Evolutionary conservation across 2,797 vertebrate species (phyloP).

Genomic region (Gymnoscopelus braueri): DNA sequence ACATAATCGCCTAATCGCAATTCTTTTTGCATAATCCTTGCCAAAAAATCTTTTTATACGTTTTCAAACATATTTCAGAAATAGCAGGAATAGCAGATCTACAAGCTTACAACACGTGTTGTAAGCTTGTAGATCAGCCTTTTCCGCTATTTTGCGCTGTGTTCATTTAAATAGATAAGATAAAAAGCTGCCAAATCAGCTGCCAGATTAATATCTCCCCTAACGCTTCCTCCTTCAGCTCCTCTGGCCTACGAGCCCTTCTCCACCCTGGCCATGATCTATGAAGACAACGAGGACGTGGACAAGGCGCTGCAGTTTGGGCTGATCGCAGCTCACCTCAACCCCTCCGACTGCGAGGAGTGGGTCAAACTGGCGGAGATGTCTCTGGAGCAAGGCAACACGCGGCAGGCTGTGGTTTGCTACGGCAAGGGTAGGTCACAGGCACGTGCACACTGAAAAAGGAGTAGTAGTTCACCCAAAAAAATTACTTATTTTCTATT

Average conservation of each 20-base stretch:
- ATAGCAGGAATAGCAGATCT: too few relatives aligned
- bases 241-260: constrained; percentile 97
- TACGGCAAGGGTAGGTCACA: constrained; percentile 89
- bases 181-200: not conserved
- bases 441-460: too few relatives aligned
- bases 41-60: too few relatives aligned
- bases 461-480: too few relatives aligned
- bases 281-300: constrained; percentile 94
- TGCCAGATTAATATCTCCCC: not conserved
- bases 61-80: too few relatives aligned
- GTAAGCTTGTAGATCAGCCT: too few relatives aligned
- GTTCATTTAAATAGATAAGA: too few relatives aligned
- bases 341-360: constrained; percentile 95
- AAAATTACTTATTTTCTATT: too few relatives aligned
- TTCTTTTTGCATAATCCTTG: too few relatives aligned
- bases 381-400: constrained; percentile 97
- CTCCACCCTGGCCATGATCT: constrained; percentile 98
- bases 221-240: constrained; percentile 72
- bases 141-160: too few relatives aligned
- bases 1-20: too few relatives aligned
- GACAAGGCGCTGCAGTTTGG: constrained; percentile 96
- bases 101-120: too few relatives aligned
- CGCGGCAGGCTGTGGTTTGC: constrained; percentile 96
- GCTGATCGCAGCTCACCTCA: constrained; percentile 95
- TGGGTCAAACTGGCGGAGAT: constrained; percentile 97